phyloP scores from a whole-genome alignment of 2,797 vertebrate genomes.

The Protonibea diacanthus region DNA sequence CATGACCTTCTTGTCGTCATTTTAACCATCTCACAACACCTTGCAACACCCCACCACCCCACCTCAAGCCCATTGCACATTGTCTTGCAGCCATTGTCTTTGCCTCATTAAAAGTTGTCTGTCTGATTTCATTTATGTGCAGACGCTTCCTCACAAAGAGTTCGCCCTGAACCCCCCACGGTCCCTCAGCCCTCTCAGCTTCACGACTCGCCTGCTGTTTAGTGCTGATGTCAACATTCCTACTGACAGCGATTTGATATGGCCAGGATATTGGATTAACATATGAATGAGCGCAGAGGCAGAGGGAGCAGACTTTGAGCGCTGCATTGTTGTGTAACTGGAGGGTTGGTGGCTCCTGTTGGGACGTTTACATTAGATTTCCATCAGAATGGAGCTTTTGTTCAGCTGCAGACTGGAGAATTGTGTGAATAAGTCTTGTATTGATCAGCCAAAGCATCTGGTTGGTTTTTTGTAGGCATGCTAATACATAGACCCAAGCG shows the following conservation, averaged over 20 bases:
- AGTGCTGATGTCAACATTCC: constrained; percentile 57
- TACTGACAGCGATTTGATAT: constrained; percentile 60
- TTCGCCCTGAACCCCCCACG: not conserved
- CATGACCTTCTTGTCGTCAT: constrained; percentile 9
- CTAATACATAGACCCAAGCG: not conserved
- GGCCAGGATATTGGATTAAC: constrained; percentile 60
- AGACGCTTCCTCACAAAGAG: constrained; percentile 53
- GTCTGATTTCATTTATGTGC: constrained; percentile 41
- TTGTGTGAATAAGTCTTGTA: constrained; percentile 33
- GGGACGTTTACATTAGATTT: constrained; percentile 71
- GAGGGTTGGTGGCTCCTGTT: constrained; percentile 53
- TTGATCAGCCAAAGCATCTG: constrained; percentile 51
- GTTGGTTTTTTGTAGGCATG: not conserved
- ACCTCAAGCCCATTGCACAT: constrained; percentile 2
- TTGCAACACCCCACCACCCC: not conserved
- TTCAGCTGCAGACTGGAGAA: constrained; percentile 25
- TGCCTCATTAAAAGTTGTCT: constrained; percentile 52
- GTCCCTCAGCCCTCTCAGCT: constrained; percentile 4
- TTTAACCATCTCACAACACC: constrained; percentile 7
- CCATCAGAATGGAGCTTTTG: constrained; percentile 68
- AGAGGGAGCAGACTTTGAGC: constrained; percentile 31
- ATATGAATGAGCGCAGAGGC: constrained; percentile 64
- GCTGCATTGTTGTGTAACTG: constrained; percentile 57
- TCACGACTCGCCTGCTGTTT: constrained; percentile 28
- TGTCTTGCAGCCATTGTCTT: constrained; percentile 48